phyloP scores from a whole-genome alignment of 2,888 invertebrate genomes.

The Melipona bicolor region DNA sequence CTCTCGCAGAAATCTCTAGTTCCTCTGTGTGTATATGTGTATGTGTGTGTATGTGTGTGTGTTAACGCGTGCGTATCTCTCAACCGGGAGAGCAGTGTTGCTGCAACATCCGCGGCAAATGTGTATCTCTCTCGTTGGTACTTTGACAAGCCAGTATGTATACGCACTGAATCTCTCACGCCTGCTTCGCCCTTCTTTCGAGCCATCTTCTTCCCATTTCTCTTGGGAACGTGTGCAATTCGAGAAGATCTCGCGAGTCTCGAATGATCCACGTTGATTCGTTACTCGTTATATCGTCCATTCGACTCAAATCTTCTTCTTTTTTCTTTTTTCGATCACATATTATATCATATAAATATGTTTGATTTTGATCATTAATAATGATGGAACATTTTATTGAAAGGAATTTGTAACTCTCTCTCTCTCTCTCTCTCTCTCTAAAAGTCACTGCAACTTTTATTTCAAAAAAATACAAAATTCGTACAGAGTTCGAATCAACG shows the following conservation, averaged over 20 bases:
- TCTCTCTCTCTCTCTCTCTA: too few relatives aligned
- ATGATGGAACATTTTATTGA: too few relatives aligned
- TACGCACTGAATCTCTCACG: constrained; percentile 41
- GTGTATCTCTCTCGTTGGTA: constrained; percentile 32
- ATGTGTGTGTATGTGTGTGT: too few relatives aligned
- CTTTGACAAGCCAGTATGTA: constrained; percentile 19
- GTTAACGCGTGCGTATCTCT: background rate
- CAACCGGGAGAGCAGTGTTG: background rate
- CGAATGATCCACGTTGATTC: background rate
- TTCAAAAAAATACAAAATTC: too few relatives aligned
- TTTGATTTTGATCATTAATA: too few relatives aligned
- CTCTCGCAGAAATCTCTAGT: constrained; percentile 35
- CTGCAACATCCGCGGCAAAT: constrained; percentile 6
- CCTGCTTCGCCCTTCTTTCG: constrained; percentile 18
- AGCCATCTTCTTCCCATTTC: background rate
- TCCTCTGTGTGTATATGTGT: background rate
- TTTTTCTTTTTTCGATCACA: too few relatives aligned
- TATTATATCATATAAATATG: too few relatives aligned
- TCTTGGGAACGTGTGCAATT: background rate
- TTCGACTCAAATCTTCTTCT: background rate
- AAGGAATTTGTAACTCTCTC: too few relatives aligned
- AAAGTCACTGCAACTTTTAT: too few relatives aligned
- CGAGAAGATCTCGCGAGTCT: background rate
- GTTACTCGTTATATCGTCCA: background rate
- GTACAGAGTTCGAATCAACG: too few relatives aligned